These are phyloP conservation scores for Fulica atra DNA, from an alignment of 2,113 vertebrate genomes.

Conservation along the genomic window DNA sequence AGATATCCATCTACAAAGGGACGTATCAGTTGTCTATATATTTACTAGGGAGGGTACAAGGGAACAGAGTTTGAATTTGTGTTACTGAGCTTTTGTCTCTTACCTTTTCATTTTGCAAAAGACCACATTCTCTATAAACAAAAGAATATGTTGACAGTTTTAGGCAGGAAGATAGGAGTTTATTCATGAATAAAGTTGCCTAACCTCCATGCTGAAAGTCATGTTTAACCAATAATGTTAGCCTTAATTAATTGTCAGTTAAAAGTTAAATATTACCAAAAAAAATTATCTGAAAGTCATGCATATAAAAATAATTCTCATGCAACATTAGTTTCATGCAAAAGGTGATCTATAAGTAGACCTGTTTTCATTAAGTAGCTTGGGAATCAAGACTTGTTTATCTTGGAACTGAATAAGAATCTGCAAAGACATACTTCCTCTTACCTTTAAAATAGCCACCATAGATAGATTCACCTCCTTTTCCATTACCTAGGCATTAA, in stretches of 20 bases:
- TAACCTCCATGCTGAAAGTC: constrained; percentile 98
- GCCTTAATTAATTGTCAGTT: constrained; percentile 81
- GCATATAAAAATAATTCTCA: constrained; percentile 80
- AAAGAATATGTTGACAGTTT: constrained; percentile 99
- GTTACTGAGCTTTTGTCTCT: constrained; percentile 98
- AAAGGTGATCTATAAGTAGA: constrained; percentile 78
- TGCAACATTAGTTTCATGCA: constrained; percentile 89
- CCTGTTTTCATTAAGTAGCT: constrained; percentile 74
- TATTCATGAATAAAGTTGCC: constrained; percentile 94
- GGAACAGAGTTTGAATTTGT: constrained; percentile 90
- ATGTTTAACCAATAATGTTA: constrained; percentile 82
- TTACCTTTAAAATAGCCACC: constrained; percentile 99
- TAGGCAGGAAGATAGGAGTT: constrained; percentile 99
- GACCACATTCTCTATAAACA: constrained; percentile 99
- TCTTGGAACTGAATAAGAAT: constrained; percentile 65
- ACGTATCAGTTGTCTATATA: constrained; percentile 73
- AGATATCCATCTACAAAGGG: constrained; percentile 79
- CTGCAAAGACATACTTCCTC: constrained; percentile 51
- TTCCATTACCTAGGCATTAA: constrained; percentile 88
- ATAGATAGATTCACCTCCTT: constrained; percentile 98
- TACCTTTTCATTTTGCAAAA: constrained; percentile 99
- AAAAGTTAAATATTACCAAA: constrained; percentile 75
- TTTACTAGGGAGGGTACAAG: constrained; percentile 85
- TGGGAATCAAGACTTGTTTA: constrained; percentile 68
- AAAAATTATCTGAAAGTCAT: constrained; percentile 76